Base-by-base conservation (phyloP, 2,797 vertebrate species). In the Sorex maritimensis region DNA sequence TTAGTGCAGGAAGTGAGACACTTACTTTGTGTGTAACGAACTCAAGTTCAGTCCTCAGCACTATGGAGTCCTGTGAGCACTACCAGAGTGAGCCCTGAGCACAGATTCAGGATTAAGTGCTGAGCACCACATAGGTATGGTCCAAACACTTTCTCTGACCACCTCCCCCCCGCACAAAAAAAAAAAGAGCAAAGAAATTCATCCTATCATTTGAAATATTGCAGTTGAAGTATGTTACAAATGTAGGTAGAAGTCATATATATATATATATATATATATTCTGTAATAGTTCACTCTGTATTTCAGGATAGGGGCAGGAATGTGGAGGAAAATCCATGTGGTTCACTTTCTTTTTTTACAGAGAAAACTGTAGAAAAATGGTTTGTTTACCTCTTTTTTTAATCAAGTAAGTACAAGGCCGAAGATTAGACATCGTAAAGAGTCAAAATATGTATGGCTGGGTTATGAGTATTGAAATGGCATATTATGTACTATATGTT, bases 181-280 rank as follows among this genome's bases (percentile, higher is more conserved):
- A 63, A 63, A 67, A 67, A 67, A 26, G 24, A 67, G 26, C 3
- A 26, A 67, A 75, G 38, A 68, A 74, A 46, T 86, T 81, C 84
- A 81, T 79, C 30, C 30, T 49, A 6, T n/a, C 87, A n/a, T 55
- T 89, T 83, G 30, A 91, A 44, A 4, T 77, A 41, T 65, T 58
- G 30, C 26, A 26, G 15, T 58, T 69, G 72, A 69, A 91, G 46
- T 86, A 13, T 34, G 26, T 74, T 46, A 78, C 65, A 26, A 77
- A 80, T 86, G 30, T n/a, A 74, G 34, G 72, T 34, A n/a, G n/a
- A 86, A 55, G 68, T 80, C 52, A 94, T 61, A 30, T 81, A 73
- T 34, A 34, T 34, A 34, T 34, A 34, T 34, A 34, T 34, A 34
- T 34, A n/a, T n/a, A n/a, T n/a, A n/a, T n/a, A n/a, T 44, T 90